A percentile compares a stretch with the other conserved stretches of the same genome.
These are phyloP conservation scores for Rhineura floridana DNA, from an alignment of 2,113 vertebrate genomes.

Conservation along the genomic window DNA sequence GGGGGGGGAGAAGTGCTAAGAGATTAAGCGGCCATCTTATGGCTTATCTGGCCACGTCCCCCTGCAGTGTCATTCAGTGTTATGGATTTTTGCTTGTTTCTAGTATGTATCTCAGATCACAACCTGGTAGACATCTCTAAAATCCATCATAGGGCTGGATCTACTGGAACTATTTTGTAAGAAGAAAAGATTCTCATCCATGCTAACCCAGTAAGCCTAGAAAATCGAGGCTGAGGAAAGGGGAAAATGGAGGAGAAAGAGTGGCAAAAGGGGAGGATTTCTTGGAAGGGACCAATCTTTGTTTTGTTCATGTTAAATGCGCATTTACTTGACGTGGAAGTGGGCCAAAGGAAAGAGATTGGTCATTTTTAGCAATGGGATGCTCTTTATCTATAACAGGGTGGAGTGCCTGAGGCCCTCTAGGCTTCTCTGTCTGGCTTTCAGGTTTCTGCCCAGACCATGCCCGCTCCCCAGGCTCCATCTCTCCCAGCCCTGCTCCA, in stretches of 20 bases:
- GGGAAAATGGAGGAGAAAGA: no score
- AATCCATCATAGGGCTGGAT: neutral
- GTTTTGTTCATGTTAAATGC: neutral
- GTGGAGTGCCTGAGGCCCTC: no score
- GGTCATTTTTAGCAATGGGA: neutral
- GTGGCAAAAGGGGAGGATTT: neutral
- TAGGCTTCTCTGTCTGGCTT: no score
- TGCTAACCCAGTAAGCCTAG: neutral
- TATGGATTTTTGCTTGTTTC: constrained; percentile 2
- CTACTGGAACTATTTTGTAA: neutral
- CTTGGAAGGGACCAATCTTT: neutral
- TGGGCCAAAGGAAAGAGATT: neutral
- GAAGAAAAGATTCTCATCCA: neutral
- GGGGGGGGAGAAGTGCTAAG: no score
- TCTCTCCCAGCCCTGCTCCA: no score
- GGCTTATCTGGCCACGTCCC: no score
- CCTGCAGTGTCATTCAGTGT: neutral
- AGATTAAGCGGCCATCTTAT: no score
- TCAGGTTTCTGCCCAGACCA: no score
- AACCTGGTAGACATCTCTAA: neutral
- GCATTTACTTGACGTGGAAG: neutral
- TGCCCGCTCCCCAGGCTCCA: no score
- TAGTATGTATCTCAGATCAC: neutral
- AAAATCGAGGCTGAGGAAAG: neutral
- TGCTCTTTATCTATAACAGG: neutral